Conservation (phyloP, 1,140 invertebrate genomes). For the Gonatopus flavifemur region DNA sequence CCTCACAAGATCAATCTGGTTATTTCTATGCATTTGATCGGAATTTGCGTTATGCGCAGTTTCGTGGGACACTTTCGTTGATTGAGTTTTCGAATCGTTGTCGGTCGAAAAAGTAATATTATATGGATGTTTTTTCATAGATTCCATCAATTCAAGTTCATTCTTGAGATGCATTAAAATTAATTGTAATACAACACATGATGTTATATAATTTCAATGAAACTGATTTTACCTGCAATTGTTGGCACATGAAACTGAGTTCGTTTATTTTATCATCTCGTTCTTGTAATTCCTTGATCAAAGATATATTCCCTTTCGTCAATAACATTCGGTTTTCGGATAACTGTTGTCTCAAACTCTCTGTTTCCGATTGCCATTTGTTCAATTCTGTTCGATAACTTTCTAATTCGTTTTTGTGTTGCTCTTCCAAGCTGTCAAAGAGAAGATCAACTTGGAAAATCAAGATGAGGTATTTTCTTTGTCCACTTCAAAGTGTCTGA, state of each 20-base stretch:
- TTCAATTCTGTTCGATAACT: conserved; percentile 57
- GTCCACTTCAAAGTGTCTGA: too few relatives aligned
- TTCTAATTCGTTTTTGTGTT: conserved; percentile 57
- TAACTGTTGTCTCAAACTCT: conserved; percentile 45
- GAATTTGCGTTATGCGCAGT: conserved; percentile 17
- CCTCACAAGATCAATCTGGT: conserved; percentile 33
- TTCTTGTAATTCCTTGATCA: conserved; percentile 54
- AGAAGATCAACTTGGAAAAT: conserved; percentile 10
- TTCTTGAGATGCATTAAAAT: conserved; percentile 14
- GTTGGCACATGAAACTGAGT: conserved; percentile 40
- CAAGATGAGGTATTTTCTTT: too few relatives aligned
- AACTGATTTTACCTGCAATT: conserved; percentile 34
- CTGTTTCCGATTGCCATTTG: conserved; percentile 52
- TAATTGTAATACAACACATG: not conserved
- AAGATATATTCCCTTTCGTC: conserved; percentile 44
- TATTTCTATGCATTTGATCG: conserved; percentile 34
- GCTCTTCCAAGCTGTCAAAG: conserved; percentile 52
- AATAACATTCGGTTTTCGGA: conserved; percentile 47
- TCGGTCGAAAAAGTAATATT: too few relatives aligned
- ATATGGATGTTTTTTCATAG: conserved; percentile 21
- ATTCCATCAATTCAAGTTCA: conserved; percentile 34
- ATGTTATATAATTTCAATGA: not conserved
- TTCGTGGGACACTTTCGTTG: conserved; percentile 31
- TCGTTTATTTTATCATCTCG: conserved; percentile 56
- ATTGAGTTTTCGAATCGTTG: conserved; percentile 12